Evolutionary conservation across 2,888 invertebrate genomes (phyloP), one percentile per base, ranked within the genome.

Genomic region (Alloscopus bannaensis): DNA sequence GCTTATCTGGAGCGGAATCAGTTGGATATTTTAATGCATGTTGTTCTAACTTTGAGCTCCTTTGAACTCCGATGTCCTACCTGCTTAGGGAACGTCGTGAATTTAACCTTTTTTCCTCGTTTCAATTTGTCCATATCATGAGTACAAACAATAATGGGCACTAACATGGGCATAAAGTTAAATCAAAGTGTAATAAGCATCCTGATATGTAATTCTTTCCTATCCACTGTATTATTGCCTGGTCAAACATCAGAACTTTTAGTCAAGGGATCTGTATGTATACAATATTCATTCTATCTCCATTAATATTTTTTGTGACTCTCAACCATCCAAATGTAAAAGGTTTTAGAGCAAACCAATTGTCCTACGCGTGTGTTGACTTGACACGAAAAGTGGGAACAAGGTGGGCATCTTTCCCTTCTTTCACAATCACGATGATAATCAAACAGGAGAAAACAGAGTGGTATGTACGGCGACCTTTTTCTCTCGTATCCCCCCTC

Each of bases 321-420:
- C n/a, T n/a, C n/a, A n/a, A n/a, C n/a, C n/a, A n/a, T n/a, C n/a
- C n/a, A n/a, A n/a, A n/a, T n/a, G n/a, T n/a, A n/a, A n/a, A n/a
- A n/a, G n/a, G n/a, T n/a, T n/a, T n/a, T n/a, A n/a, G n/a, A n/a
- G n/a, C n/a, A n/a, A n/a, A n/a, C n/a, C n/a, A n/a, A n/a, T n/a
- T 64, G 2, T 24, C 24, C 6, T 65, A 31, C 8, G 3, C 68
- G 68, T 55, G 76, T 76, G 76, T 69, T 68, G 29, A 62, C 50
- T 68, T 76, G 69, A 76, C 76, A 76, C 76, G 69, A 65, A 52
- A 76, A 76, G 69, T 69, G 75, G 75, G 57, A 75, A 68, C 75
- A 68, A 50, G n/a, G 69, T 42, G 76, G 42, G 68, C 59, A 69
- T 76, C 76, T 62, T 62, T 75, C 68, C 66, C 62, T 68, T 36